Evolutionary conservation across 2,113 vertebrate genomes (phyloP).

Genomic region (Dicaeum eximium): DNA sequence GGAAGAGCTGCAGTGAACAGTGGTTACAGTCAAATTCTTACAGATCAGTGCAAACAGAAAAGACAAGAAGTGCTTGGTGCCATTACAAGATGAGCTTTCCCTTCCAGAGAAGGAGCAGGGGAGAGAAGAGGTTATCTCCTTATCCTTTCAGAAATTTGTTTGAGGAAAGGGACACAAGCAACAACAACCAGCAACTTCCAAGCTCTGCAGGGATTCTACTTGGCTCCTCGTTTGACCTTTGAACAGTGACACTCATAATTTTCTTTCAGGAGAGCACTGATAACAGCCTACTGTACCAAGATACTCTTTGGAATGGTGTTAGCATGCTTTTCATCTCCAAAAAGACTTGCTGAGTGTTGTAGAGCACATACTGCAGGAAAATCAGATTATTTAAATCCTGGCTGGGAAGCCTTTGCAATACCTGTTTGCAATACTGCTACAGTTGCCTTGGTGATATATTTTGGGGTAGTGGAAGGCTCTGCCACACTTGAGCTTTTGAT

Average conservation of each 20-base stretch:
- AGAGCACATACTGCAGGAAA: constrained; percentile 12
- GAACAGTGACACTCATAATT: neutral
- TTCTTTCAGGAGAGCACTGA: constrained; percentile 11
- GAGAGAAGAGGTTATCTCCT: neutral
- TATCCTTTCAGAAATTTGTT: neutral
- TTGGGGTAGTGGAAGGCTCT: constrained; percentile 19
- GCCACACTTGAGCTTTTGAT: constrained; percentile 45
- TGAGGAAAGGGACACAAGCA: neutral
- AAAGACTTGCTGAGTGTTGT: constrained; percentile 38
- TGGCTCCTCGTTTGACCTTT: neutral
- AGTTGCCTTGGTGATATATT: constrained; percentile 38
- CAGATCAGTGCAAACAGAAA: neutral
- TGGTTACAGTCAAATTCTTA: neutral
- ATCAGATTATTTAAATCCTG: neutral
- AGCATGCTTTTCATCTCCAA: constrained; percentile 5
- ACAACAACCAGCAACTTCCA: neutral
- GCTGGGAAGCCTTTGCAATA: neutral
- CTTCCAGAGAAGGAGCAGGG: neutral
- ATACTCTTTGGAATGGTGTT: neutral
- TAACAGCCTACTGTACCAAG: neutral
- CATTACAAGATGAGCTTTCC: neutral
- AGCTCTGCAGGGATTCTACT: neutral
- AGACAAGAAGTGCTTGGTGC: neutral
- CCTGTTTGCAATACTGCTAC: constrained; percentile 4
- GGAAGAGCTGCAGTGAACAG: neutral